Conservation (phyloP, 2,113 vertebrate species). For the Zosterops pallidus region DNA sequence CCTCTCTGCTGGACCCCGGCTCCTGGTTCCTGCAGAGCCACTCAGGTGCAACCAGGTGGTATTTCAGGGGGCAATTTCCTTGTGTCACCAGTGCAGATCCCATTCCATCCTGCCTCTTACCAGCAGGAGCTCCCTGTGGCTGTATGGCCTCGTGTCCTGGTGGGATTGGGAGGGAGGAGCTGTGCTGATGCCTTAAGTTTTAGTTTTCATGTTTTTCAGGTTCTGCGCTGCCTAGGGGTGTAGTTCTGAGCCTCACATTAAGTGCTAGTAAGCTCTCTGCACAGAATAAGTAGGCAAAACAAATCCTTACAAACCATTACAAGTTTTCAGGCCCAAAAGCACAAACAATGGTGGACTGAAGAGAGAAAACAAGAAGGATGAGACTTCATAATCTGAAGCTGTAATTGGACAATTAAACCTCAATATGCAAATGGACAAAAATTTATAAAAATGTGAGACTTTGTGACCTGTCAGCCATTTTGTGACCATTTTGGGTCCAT, state of each 20-base stretch:
- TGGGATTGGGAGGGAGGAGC: neutral
- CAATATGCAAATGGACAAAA: neutral
- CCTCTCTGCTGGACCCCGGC: neutral
- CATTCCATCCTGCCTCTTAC: neutral
- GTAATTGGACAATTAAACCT: neutral
- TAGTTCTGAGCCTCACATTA: neutral
- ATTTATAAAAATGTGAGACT: neutral
- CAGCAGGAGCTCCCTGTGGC: rapidly evolving
- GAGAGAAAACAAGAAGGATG: neutral
- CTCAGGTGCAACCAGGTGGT: neutral
- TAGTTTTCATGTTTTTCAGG: neutral
- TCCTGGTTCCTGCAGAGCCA: neutral
- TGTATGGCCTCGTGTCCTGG: rapidly evolving
- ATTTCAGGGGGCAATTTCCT: neutral
- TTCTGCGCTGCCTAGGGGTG: neutral
- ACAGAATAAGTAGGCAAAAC: neutral
- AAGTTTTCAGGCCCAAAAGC: neutral
- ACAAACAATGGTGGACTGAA: neutral
- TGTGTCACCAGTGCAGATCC: neutral
- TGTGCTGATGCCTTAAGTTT: neutral
- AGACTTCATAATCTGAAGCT: neutral
- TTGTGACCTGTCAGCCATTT: neutral
- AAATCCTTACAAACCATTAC: neutral
- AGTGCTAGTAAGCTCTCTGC: neutral
- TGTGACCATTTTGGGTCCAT: neutral